Base-by-base conservation (phyloP, 2,888 invertebrate species). In the Cephus sareptanus region DNA sequence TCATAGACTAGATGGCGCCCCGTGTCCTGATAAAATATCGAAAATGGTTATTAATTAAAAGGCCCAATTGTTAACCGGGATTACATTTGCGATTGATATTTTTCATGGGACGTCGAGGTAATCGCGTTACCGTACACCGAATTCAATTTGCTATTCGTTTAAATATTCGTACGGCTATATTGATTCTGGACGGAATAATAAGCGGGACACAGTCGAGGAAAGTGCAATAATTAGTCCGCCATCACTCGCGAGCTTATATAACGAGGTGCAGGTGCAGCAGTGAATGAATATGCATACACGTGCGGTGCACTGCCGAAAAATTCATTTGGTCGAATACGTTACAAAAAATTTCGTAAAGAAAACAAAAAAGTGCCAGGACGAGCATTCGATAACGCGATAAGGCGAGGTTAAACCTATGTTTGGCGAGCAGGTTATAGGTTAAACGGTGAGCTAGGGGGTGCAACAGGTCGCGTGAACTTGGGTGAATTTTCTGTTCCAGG, bases 391-490 rank as follows among this genome's bases (percentile, higher is more conserved):
- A 91, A 90, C 90, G 90, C 89, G 91, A 91, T 91, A 91, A 91
- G 90, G 89, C 90, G 87, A 91, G 91, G 91, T 91, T 91, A 91
- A 91, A 91, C 87, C 89, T 89, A 89, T 91, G 90, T 91, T 91
- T 91, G 91, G 89, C 88, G 90, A 89, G 89, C 89, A 90, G 91
- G 91, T 91, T 91, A 90, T 90, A 91, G 91, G 91, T 91, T 91
- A 91, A 91, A 91, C 90, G 91, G 88, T 89, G 89, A 89, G 89
- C 89, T 89, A 90, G 89, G 90, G 90, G 90, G 91, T 90, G 91
- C 91, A 91, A 91, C 91, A 91, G 91, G 91, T 91, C 91, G 90
- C 90, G 91, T 90, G 91, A 90, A 90, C 90, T 90, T 90, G 91
- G 90, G 88, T 89, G 90, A 91, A 91, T 91, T 91, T 91, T 91